phyloP scores from a whole-genome alignment of 2,888 invertebrate genomes.

The Scelioninae gen. 1 region DNA sequence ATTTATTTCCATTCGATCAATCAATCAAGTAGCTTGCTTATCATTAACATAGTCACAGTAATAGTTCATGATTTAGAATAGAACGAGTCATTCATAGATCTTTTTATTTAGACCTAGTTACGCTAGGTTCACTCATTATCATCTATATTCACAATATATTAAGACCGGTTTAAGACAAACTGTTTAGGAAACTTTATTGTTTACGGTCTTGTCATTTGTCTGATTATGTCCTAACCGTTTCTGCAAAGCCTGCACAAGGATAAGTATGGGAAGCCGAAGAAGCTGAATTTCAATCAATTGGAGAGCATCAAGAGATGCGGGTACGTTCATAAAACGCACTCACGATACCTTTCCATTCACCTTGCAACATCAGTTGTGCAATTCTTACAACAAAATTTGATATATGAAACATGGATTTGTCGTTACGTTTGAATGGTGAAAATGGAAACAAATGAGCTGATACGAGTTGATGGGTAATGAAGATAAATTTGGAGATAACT shows the following conservation, averaged over 20 bases:
- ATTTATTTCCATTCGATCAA: conserved; percentile 20
- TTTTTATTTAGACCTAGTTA: conserved; percentile 37
- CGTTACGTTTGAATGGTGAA: conserved; percentile 39
- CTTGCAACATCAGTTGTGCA: conserved; percentile 51
- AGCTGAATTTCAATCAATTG: conserved; percentile 91
- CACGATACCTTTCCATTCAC: conserved; percentile 72
- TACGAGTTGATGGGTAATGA: too few species aligned
- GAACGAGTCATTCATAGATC: conserved; percentile 22
- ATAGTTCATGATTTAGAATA: conserved; percentile 44
- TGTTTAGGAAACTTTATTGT: conserved; percentile 11
- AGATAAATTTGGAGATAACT: too few species aligned
- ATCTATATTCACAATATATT: conserved; percentile 6
- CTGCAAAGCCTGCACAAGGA: conserved; percentile 94
- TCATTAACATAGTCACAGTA: conserved; percentile 42
- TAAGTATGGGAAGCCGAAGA: conserved; percentile 93
- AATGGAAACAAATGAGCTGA: conserved; percentile 30
- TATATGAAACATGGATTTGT: too few species aligned
- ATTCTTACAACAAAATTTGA: conserved; percentile 26
- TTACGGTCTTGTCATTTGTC: conserved; percentile 56
- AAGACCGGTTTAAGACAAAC: conserved; percentile 1
- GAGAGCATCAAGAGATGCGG: conserved; percentile 90
- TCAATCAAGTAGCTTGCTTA: conserved; percentile 37
- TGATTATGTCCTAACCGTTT: conserved; percentile 83
- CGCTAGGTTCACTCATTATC: conserved; percentile 28
- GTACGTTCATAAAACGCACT: conserved; percentile 86